Base-by-base conservation (phyloP, 1,140 invertebrate species). In the Trinorchestia longiramus region DNA sequence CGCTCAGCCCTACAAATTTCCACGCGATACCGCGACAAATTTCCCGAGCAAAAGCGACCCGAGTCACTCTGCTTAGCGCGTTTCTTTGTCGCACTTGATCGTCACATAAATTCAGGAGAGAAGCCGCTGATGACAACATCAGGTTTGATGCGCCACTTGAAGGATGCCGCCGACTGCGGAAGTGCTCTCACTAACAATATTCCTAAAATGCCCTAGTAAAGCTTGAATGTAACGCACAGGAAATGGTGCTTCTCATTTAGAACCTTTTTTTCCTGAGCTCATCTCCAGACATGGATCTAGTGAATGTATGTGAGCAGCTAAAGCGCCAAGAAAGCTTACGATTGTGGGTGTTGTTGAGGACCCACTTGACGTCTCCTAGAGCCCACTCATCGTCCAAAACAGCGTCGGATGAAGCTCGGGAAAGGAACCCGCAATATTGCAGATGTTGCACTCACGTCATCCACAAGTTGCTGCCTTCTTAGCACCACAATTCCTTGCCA, bases 51-150 rank as follows among this genome's bases (percentile, higher is more conserved):
- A 47, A 94, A 94, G 92, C 92, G 92, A 94, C 92, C 92, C 43
- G 44, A 47, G 92, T 94, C 41, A 94, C 92, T 94, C 43, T 94
- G 92, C 92, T 94, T 94, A 94, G 92, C 43, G 92, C 92, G 92
- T 94, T 94, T 94, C 92, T 94, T 94, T 94, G 92, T 94, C 44
- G 92, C 92, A 94, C 44, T 47, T 94, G 92, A 94, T 94, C 92
- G 44, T 45, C 92, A n/a, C 92, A 94, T 94, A 94, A 94, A 94
- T 94, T 94, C 43, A 44, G 8, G 43, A 45, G 92, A n/a, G 44
- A 94, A 94, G 92, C 92, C 92, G 43, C 92, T 94, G 92, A 94
- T 94, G 92, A 94, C 44, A 43, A 45, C 44, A 94, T 94, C 92
- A 94, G 92, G 92, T 94, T 94, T 94, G 92, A 94, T 94, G 92